Evolutionary conservation across 2,113 vertebrate species (phyloP).

Genomic region (Barnardius zonarius): DNA sequence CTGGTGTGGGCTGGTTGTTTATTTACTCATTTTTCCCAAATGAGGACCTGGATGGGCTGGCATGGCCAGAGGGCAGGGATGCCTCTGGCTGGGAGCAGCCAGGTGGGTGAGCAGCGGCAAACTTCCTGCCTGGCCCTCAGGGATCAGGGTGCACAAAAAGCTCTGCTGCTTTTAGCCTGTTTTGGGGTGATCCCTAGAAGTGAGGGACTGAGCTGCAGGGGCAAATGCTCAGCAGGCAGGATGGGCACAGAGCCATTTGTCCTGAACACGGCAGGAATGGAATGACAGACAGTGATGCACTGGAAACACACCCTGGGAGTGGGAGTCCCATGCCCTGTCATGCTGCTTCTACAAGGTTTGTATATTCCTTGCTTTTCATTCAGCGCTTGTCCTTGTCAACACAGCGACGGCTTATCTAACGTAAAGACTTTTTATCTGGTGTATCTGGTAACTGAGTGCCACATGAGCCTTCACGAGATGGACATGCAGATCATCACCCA

Average conservation of each 20-base stretch:
- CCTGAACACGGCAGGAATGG: fast-evolving
- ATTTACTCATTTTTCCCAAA: background rate
- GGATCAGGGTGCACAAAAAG: fast-evolving
- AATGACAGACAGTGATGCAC: fast-evolving
- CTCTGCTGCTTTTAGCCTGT: background rate
- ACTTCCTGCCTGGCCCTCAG: background rate
- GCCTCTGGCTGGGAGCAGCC: background rate
- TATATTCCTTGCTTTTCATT: background rate
- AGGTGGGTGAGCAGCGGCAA: background rate
- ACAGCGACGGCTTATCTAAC: fast-evolving
- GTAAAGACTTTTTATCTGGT: background rate
- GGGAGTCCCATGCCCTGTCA: background rate
- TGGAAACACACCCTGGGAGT: fast-evolving
- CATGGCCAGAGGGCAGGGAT: background rate
- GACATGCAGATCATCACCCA: fast-evolving
- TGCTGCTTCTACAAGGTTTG: fast-evolving
- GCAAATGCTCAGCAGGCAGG: background rate
- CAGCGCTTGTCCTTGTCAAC: background rate
- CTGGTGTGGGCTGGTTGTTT: background rate
- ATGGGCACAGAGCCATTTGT: fast-evolving
- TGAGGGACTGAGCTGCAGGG: background rate
- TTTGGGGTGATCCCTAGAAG: background rate
- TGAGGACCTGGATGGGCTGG: background rate
- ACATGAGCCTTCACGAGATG: fast-evolving
- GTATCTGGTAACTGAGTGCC: background rate